Base-by-base conservation (phyloP, 1,140 invertebrate genomes). In the Drosophila erecta region DNA sequence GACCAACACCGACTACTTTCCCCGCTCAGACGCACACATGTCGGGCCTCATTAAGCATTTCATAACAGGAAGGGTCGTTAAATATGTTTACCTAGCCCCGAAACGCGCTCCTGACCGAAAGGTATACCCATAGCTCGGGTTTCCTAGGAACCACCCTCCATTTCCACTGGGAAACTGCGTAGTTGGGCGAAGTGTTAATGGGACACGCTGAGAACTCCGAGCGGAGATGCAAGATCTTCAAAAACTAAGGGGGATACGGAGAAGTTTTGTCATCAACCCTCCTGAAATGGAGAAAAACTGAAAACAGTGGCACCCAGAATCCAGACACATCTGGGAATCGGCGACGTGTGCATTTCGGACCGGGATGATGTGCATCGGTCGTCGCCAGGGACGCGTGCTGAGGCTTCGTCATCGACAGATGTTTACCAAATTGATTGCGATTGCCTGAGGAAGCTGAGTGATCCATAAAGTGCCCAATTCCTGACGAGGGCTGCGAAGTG, bases 401-500 rank as follows among this genome's bases (percentile, higher is more conserved):
- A 11, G 67, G 60, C 69, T 56, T 55, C 43, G 51, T 30, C 65
- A 49, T 69, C 84, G 84, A 87, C 84, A 87, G 84, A 87, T 87
- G 84, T 87, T 87, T 87, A 84, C 84, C 79, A 84, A 87, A 89
- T 87, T 87, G 84, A 87, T 87, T 87, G 84, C 76, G 64, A 71
- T 83, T 10, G 35, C 14, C 35, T 4, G 15, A n/a, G 35, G 30
- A 15, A 37, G 74, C 67, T 81, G 79, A 79, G 69, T 69, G 81
- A 78, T 72, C 72, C 67, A 79, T 86, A 71, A 65, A 80, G 71
- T 61, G 76, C 49, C 67, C 66, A 37, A 67, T 64, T 60, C 22
- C 44, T 3, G 35, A 12, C 41, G n/a, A 33, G 44, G 44, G 46
- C 0, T 24, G 22, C 22, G 22, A 3, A 27, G 35, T 33, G 64